Conservation (phyloP, 2,888 invertebrate species). For the Mimumesa dahlbomi region DNA sequence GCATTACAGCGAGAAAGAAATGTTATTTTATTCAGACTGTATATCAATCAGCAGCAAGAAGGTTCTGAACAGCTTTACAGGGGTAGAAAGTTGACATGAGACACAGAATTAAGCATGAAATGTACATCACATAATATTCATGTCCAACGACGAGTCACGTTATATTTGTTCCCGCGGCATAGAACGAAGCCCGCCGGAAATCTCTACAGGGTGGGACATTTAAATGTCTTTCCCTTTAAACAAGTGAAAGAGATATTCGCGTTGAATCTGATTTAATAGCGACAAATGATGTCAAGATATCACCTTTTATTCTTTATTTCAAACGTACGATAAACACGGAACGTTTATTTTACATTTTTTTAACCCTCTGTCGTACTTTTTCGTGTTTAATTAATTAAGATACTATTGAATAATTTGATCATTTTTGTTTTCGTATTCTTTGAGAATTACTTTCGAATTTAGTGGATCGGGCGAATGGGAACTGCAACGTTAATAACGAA, state of each 20-base stretch:
- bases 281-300: background rate
- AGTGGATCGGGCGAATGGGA: too few relatives aligned
- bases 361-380: too few relatives aligned
- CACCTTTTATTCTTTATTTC: too few relatives aligned
- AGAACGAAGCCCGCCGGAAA: constrained; percentile 11
- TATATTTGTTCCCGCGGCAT: constrained; percentile 29
- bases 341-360: too few relatives aligned
- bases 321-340: too few relatives aligned
- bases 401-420: too few relatives aligned
- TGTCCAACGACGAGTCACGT: constrained; percentile 28
- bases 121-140: constrained; percentile 34
- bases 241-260: too few relatives aligned
- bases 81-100: background rate
- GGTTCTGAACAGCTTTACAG: background rate
- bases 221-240: background rate
- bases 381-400: too few relatives aligned
- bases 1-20: background rate
- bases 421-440: too few relatives aligned
- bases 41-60: background rate
- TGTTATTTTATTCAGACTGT: background rate
- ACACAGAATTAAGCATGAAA: constrained; percentile 25
- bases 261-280: too few relatives aligned
- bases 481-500: too few relatives aligned
- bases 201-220: constrained; percentile 12
- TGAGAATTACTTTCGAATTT: too few relatives aligned